These are phyloP conservation scores for Leptopilina clavipes DNA, from an alignment of 1,140 invertebrate genomes.

Conservation along the genomic window DNA sequence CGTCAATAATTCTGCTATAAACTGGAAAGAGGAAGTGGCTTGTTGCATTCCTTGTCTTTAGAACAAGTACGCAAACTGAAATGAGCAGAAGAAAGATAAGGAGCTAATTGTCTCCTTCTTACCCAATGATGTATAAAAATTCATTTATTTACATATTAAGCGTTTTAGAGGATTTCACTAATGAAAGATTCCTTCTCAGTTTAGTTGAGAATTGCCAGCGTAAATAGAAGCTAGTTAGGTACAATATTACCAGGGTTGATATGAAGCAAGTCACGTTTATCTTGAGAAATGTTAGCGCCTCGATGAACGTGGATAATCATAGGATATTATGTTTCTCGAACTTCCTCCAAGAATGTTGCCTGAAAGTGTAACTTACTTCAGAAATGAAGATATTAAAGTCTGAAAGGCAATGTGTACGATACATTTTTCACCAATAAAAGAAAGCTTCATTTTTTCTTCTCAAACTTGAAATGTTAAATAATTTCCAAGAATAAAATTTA, in stretches of 20 bases:
- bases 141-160: conserved; percentile 35
- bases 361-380: conserved; percentile 1
- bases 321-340: conserved; percentile 21
- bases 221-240: conserved; percentile 32
- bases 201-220: conserved; percentile 1
- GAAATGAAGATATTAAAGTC: neutral
- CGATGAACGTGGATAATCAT: conserved; percentile 20
- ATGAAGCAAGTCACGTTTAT: conserved; percentile 5
- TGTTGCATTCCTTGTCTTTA: conserved; percentile 31
- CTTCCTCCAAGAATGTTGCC: conserved; percentile 2
- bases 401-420: neutral
- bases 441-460: too few species aligned
- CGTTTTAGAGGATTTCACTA: neutral
- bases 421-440: too few species aligned
- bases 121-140: neutral
- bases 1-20: conserved; percentile 22
- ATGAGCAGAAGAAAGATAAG: neutral
- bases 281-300: conserved; percentile 16
- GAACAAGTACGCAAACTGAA: too few species aligned
- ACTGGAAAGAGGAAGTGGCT: conserved; percentile 21
- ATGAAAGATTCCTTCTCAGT: conserved; percentile 6
- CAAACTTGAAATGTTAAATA: too few species aligned
- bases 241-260: conserved; percentile 4
- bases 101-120: neutral
- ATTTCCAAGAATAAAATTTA: too few species aligned